A percentile compares a stretch with the other conserved stretches of the same genome.
Conservation (phyloP, 2,113 vertebrate genomes). For the Pandion haliaetus region DNA sequence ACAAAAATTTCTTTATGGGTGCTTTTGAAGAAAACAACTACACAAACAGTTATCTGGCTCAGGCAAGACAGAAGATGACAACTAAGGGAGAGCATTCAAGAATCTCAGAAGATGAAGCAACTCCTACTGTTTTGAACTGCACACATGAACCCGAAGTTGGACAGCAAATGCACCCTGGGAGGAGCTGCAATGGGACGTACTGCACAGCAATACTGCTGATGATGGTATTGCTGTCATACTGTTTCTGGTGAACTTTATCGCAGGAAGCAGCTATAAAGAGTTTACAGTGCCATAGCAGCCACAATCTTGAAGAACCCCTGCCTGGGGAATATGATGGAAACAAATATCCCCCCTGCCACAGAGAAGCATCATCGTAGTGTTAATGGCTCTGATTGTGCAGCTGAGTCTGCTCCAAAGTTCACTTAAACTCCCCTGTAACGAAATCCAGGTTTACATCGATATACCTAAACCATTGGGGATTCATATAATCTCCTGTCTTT, state of each 20-base stretch:
- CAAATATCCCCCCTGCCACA: not conserved
- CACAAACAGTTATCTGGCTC: not conserved
- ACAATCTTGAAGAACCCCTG: not conserved
- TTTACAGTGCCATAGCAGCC: not conserved
- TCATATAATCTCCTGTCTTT: not conserved
- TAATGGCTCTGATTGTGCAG: not conserved
- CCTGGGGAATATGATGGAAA: not conserved
- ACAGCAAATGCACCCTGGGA: not conserved
- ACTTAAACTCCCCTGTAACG: not conserved
- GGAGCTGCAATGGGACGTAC: not conserved
- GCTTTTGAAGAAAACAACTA: conserved; percentile 42
- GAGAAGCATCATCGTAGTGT: accelerated
- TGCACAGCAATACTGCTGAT: accelerated
- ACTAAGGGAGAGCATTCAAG: conserved; percentile 34
- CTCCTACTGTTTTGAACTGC: conserved; percentile 56
- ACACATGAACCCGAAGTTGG: not conserved
- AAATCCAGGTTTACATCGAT: not conserved
- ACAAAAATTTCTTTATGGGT: conserved; percentile 13
- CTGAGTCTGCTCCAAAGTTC: not conserved
- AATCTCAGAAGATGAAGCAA: conserved; percentile 48
- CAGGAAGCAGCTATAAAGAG: not conserved
- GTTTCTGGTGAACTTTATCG: not conserved
- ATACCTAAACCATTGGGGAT: not conserved
- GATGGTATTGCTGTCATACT: not conserved
- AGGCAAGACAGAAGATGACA: conserved; percentile 11